These are phyloP conservation scores for Sturnus vulgaris DNA, from an alignment of 2,113 vertebrate genomes.

Conservation along the genomic window DNA sequence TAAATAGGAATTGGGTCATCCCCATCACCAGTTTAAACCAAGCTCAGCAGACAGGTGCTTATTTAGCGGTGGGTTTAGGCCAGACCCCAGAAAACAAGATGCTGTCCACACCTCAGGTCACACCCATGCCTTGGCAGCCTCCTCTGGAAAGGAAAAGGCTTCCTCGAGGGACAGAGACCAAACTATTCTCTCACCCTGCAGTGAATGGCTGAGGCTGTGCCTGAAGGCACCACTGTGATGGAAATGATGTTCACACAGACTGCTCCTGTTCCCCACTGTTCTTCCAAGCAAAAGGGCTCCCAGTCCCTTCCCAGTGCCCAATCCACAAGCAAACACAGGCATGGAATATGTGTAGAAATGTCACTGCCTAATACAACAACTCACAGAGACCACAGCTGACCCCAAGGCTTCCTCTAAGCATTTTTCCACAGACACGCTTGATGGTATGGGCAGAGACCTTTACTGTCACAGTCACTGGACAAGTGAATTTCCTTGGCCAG, in stretches of 20 bases:
- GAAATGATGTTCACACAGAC: background rate
- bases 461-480: background rate
- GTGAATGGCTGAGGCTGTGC: background rate
- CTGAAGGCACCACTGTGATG: background rate
- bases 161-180: background rate
- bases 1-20: background rate
- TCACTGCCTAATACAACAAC: background rate
- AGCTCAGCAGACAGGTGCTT: background rate
- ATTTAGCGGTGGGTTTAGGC: background rate
- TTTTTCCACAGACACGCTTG: background rate
- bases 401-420: background rate
- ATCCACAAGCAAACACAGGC: background rate
- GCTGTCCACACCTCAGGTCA: background rate
- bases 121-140: background rate
- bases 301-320: background rate
- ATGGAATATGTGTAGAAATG: background rate
- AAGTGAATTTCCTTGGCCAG: background rate
- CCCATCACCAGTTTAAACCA: background rate
- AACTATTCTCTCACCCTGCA: background rate
- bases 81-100: background rate
- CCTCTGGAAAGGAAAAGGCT: background rate
- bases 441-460: background rate
- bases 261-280: accelerated
- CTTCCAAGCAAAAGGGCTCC: background rate
- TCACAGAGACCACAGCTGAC: background rate